These are phyloP conservation scores for Rhopalosiphum nymphaeae DNA, from an alignment of 2,888 invertebrate genomes.

Conservation along the genomic window DNA sequence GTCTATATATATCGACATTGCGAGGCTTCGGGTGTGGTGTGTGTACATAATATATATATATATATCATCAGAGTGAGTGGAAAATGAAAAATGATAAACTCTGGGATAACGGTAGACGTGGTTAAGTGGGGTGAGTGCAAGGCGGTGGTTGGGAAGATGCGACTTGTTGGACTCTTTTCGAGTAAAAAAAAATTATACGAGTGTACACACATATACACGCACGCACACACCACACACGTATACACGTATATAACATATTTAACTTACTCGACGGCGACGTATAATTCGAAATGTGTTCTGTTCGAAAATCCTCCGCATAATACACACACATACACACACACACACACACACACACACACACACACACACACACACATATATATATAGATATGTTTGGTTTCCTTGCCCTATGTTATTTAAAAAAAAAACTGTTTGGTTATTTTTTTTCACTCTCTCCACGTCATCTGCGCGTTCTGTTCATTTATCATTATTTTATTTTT, in stretches of 20 bases:
- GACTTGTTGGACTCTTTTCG: conserved; percentile 38
- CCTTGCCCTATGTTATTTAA: neutral
- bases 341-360: too few relatives aligned
- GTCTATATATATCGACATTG: neutral
- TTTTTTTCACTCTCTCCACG: neutral
- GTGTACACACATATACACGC: too few relatives aligned
- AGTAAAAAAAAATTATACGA: conserved; percentile 11
- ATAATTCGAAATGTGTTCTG: conserved; percentile 13
- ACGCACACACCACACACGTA: too few relatives aligned
- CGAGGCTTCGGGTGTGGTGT: neutral
- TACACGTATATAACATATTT: neutral
- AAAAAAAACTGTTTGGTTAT: conserved; percentile 1
- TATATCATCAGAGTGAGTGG: neutral
- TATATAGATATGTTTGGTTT: neutral
- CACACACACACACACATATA: too few relatives aligned
- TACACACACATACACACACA: too few relatives aligned
- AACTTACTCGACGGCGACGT: neutral
- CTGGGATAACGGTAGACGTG: neutral
- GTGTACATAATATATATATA: neutral
- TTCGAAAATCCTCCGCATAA: neutral
- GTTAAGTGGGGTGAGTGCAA: neutral
- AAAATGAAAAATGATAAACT: conserved; percentile 36
- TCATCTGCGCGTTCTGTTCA: neutral
- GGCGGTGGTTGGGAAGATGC: neutral
- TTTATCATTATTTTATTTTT: conserved; percentile 30